Evolutionary conservation across 2,888 invertebrate species (phyloP), one percentile per base, ranked within the genome.

Genomic region (Amphipyra tragopoginis): DNA sequence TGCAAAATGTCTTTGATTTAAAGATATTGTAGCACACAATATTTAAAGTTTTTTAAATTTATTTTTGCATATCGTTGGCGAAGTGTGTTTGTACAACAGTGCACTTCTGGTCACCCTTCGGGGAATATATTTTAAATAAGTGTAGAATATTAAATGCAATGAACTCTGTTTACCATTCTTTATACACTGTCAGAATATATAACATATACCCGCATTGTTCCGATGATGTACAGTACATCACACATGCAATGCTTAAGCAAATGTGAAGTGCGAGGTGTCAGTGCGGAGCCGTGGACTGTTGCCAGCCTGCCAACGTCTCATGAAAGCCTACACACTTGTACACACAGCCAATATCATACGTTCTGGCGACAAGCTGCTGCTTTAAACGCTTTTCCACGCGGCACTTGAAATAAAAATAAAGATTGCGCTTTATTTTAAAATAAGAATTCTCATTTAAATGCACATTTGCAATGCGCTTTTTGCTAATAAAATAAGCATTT

Each of bases 281-380:
- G 47, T 43, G 54, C 45, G 26, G 39, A 45, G 42, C 36, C 50
- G 57, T 72, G 77, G 29, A 29, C 6, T 29, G 29, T 29, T 78
- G 76, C 79, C 77, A 77, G 66, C 49, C 33, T 26, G 52, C 59
- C 64, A 7, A 29, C 66, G 64, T 29, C 29, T 21, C 21, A 69
- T 75, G 55, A 77, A 72, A 75, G 68, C 55, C 49, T 61, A 57
- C 57, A 48, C 59, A 15, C 58, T 56, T 51, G 59, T 57, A 39
- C 36, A 65, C 62, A 65, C 43, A 33, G 21, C 38, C 29, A 64
- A 64, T 64, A 52, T 64, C 59, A 58, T 55, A 61, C 34, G 38
- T 65, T 40, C 56, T 33, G 10, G 10, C 10, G 42, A 38, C 60
- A 45, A 55, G 48, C 34, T 36, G 39, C 40, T 39, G 29, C 33